Conservation (phyloP, 1,140 invertebrate species). For the Lepidurus apus region DNA sequence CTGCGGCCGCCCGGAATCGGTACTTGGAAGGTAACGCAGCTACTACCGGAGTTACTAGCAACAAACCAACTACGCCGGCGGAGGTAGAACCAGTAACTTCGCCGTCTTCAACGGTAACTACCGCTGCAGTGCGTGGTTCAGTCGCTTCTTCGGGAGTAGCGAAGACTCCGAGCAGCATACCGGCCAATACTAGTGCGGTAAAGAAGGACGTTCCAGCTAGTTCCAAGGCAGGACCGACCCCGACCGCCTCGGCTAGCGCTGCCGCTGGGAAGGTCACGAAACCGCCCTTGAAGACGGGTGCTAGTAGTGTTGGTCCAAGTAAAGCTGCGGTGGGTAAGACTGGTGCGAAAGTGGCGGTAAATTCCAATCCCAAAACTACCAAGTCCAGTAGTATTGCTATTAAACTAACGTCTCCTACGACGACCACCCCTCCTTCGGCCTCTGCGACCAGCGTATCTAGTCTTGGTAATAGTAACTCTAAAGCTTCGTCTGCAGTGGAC, state of each 20-base stretch:
- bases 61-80: neutral
- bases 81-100: neutral
- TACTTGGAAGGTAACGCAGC: constrained; percentile 12
- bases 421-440: neutral
- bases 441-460: neutral
- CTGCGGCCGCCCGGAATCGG: constrained; percentile 24
- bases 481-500: constrained; percentile 25
- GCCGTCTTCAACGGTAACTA: neutral
- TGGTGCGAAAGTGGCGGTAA: neutral
- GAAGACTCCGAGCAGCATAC: neutral
- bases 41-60: constrained; percentile 8
- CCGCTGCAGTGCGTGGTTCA: neutral
- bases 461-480: neutral
- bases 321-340: constrained; percentile 6
- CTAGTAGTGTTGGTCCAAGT: neutral
- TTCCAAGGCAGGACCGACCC: neutral
- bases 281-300: neutral
- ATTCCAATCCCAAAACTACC: constrained; percentile 14
- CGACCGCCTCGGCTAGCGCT: neutral
- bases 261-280: neutral
- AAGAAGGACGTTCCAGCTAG: neutral
- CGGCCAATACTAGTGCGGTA: neutral
- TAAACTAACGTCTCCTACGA: neutral
- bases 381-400: constrained; percentile 19
- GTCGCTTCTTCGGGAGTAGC: neutral